Conservation (phyloP, 2,888 invertebrate species). For the Nectonema munidae region DNA sequence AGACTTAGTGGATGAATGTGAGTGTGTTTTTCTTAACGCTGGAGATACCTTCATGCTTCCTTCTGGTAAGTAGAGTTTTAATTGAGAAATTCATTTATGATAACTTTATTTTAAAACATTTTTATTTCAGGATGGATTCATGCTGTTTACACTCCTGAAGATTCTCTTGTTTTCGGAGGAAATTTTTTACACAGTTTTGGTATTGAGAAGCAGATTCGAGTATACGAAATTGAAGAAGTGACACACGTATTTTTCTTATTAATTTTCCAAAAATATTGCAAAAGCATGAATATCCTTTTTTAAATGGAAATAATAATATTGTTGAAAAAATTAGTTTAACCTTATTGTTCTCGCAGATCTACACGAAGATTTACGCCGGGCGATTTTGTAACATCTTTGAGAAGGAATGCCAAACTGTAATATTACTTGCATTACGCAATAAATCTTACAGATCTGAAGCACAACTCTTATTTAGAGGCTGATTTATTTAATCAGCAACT, state of each 20-base stretch:
- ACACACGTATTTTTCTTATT: slow-evolving; percentile 36
- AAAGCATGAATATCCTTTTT: too few relatives aligned
- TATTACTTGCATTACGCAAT: too few relatives aligned
- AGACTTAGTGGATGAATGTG: slow-evolving; percentile 68
- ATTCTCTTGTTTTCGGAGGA: slow-evolving; percentile 83
- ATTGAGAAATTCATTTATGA: slow-evolving; percentile 11
- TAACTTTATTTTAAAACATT: slow-evolving; percentile 9
- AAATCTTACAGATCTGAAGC: too few relatives aligned
- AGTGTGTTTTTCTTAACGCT: slow-evolving; percentile 39
- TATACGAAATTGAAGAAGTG: slow-evolving; percentile 70
- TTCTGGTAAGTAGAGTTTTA: slow-evolving; percentile 29
- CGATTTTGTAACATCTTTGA: too few relatives aligned
- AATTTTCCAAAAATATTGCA: neutral
- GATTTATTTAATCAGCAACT: too few relatives aligned
- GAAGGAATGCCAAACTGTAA: too few relatives aligned
- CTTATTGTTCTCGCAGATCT: too few relatives aligned
- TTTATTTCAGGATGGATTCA: slow-evolving; percentile 52
- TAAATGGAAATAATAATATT: too few relatives aligned
- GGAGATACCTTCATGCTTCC: slow-evolving; percentile 86
- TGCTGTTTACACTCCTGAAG: slow-evolving; percentile 75
- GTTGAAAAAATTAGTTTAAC: too few relatives aligned
- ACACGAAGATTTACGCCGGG: too few relatives aligned
- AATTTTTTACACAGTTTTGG: slow-evolving; percentile 84
- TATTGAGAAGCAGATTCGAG: slow-evolving; percentile 68
- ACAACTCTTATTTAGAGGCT: too few relatives aligned